Base-by-base conservation (phyloP, 1,140 invertebrate species). In the Ooceraea biroi region DNA sequence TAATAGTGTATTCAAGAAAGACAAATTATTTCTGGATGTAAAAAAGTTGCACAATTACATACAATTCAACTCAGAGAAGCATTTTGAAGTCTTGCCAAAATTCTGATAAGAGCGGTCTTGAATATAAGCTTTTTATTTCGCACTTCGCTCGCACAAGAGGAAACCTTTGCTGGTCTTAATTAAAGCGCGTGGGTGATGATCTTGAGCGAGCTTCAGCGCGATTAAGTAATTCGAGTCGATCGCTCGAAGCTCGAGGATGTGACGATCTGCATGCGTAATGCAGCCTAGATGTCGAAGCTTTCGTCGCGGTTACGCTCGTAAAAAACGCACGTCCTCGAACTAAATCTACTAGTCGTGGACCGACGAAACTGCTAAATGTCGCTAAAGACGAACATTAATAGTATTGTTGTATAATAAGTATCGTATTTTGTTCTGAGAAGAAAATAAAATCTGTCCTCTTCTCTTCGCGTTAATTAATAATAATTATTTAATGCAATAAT, bases 291-390 rank as follows among this genome's bases (percentile, higher is more conserved):
- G 82, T 44, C 61, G 85, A 78, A 84, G 86, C 87, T 89, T 91
- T 91, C 86, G 84, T 92, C 89, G 87, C 87, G 76, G 85, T 60
- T 60, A 83, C 83, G 83, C 83, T 89, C 83, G 76, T 85, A 88
- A 90, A 77, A 86, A 69, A 46, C 73, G 80, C 77, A 36, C 36
- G 92, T 90, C 92, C 92, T 92, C 91, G 92, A 92, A 92, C 91
- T 91, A 92, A 89, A 93, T 93, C 90, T 78, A 89, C 83, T 50
- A 25, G 83, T 86, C 83, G 90, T 89, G 90, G 88, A 90, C 90
- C 90, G 86, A 85, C 86, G 86, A 85, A 92, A 89, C 89, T 85
- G 89, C 85, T 93, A 91, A 92, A 92, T 84, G 86, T 19, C 17
- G 76, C 48, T 55, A 55, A 69, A 52, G 7, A 55, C 41, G n/a